Conservation (phyloP, 2,113 vertebrate genomes). For the Syrmaticus mikado region DNA sequence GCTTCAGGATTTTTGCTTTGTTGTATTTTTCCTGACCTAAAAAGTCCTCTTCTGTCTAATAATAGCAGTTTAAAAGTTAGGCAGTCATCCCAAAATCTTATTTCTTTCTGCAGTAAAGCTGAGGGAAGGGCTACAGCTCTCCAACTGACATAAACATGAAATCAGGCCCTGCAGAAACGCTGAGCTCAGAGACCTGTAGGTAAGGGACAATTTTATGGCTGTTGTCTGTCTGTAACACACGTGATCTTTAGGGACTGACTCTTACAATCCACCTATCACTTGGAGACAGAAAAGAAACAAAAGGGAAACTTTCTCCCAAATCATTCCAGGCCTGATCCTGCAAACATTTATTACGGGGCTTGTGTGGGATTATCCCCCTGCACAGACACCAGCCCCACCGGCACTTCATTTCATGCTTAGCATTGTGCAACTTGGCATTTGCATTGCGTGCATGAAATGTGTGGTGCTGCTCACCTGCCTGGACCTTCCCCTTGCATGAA, state of each 20-base stretch:
- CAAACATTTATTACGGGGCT: neutral
- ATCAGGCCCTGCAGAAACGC: neutral
- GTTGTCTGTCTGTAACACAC: neutral
- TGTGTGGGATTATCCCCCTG: conserved; percentile 29
- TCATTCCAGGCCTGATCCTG: conserved; percentile 24
- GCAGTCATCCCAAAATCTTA: neutral
- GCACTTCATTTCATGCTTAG: neutral
- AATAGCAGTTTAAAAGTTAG: neutral
- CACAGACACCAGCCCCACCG: neutral
- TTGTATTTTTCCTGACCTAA: neutral
- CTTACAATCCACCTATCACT: neutral
- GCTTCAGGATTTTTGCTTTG: neutral
- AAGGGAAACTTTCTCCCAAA: conserved; percentile 40
- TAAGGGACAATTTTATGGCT: neutral
- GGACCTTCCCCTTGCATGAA: neutral
- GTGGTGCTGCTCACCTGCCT: neutral
- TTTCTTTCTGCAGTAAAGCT: neutral
- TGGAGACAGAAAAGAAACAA: conserved; percentile 7
- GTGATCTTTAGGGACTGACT: neutral
- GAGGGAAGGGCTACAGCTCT: neutral
- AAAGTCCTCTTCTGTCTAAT: neutral
- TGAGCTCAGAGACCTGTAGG: neutral
- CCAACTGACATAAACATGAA: neutral
- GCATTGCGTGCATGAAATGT: neutral
- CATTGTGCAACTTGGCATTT: neutral